Base-by-base conservation (phyloP, 2,113 vertebrate genomes). In the Reinhardtius hippoglossoides region DNA sequence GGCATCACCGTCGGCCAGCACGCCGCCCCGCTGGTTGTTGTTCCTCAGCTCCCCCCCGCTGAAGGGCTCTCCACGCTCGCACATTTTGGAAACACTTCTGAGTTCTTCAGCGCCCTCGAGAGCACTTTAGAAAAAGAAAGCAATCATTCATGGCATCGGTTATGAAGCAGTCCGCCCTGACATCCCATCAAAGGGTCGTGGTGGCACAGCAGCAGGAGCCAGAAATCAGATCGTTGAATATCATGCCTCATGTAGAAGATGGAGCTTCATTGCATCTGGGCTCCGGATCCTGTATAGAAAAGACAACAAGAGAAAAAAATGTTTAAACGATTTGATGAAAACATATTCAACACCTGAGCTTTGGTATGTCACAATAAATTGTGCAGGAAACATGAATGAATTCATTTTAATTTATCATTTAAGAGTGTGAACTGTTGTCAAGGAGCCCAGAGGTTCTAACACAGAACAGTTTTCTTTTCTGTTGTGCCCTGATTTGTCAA, bases 1-100 rank as follows among this genome's bases (percentile, higher is more conserved):
- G 42, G 92, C 83, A 27, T 95, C 93, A 0, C 82, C 92, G 0
- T 90, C 82, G 24, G 69, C 54, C 10, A 58, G 76, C 61, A 83
- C 37, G 5, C 69, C 88, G 7, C 40, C 58, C 64, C 61, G 83
- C 69, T 77, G 88, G 87, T 95, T 95, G 88, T 94, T 93, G 69
- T 94, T 94, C 44, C 77, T 84, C 2, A 91, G 62, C 83, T 90
- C 89, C 31, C 81, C 79, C 58, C 75, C 74, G 61, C 54, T 23
- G 8, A 77, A 58, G n/a, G 88, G 60, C 60, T 91, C 76, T 18
- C 68, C 83, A 76, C 26, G 87, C 18, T 92, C 88, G 31, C 92
- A 92, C 93, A 95, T 95, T 72, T 89, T 80, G 57, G 73, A 73
- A 56, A 83, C 57, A n/a, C 78, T 58, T 87, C 72, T 62, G 56